Evolutionary conservation across 2,113 vertebrate genomes (phyloP), one percentile per base, ranked within the genome.

Genomic region (Taxidea taxus): DNA sequence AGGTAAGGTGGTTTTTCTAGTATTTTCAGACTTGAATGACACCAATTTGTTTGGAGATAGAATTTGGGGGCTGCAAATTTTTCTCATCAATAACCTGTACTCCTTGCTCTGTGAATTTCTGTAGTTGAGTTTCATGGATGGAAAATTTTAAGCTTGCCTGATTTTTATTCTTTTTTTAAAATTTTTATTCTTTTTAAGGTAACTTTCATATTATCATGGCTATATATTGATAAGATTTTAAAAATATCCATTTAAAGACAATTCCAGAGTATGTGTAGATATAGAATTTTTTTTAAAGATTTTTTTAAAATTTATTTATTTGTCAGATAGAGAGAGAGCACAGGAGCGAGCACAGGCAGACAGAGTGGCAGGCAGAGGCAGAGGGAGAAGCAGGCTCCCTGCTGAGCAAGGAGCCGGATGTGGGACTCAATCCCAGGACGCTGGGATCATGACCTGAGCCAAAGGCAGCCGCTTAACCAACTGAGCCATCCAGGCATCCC

Each of bases 161-260:
- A 92, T 56, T 94, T 97, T 92, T 82, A 77, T 62, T 85, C 34
- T 70, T 44, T 93, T 54, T 20, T n/a, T n/a, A n/a, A n/a, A n/a
- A 92, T 56, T 94, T 97, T 92, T 82, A 77, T 62, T 85, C 34
- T 70, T 44, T 93, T 54, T 20, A 64, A 70, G n/a, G 51, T 86
- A 77, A 87, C n/a, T 95, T 81, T 34, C 68, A 86, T 31, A 39
- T 70, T 77, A 56, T 47, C 66, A 64, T 86, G 64, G 21, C n/a
- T 90, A 18, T 37, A 62, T 44, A 82, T 1, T 74, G 39, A 62
- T 77, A 83, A 47, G 49, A 93, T 56, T 31, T 62, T 31, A 64
- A 64, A 80, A 90, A 68, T 34, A 7, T 54, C 47, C 3, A 49
- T 75, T 77, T 88, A 72, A 90, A 86, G 68, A 89, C 10, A 84